Evolutionary conservation across 2,113 vertebrate genomes (phyloP), one percentile per base, ranked within the genome.

Genomic region (Panthera leo): DNA sequence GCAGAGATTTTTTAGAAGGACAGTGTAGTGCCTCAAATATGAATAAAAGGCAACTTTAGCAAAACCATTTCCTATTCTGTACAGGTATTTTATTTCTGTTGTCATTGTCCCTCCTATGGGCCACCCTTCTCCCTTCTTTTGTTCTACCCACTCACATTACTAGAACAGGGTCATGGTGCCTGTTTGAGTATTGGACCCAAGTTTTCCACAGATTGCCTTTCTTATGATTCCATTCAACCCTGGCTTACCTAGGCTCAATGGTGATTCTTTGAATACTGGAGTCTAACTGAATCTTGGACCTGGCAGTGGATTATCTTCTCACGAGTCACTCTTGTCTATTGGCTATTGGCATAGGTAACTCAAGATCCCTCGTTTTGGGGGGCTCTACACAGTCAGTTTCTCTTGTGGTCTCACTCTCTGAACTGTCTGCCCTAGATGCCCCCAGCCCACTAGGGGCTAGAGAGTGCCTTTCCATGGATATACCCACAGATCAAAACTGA

Each of bases 391-490:
- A 19, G 12, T 79, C n/a, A 71, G 1, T 5, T 29, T 55, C 25
- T 87, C 16, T 71, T 67, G 12, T 48, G 6, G 7, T 51, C 48
- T 94, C 23, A 48, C 16, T 93, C 51, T 94, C 80, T 79, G 73
- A 73, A 90, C 55, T 16, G 1, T 68, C 18, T 68, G 5, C 7
- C 3, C 21, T 5, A 5, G 11, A 21, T 6, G 0, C 2, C 12
- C 5, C 16, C 4, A 11, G 13, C 18, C 16, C 61, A 88, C 36
- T 67, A 61, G 58, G 58, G 58, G n/a, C 58, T 78, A 34, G 6
- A 83, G 31, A 45, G 2, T 48, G 18, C 21, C 6, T 70, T 93
- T 94, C 31, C 25, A 65, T 80, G 25, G 70, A 51, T 21, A 78
- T 58, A 76, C 1, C 1, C 31, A 51, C 58, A 45, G 55, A 48